These are phyloP conservation scores for Tragopan temminckii DNA, from an alignment of 2,797 vertebrate genomes.

Conservation along the genomic window DNA sequence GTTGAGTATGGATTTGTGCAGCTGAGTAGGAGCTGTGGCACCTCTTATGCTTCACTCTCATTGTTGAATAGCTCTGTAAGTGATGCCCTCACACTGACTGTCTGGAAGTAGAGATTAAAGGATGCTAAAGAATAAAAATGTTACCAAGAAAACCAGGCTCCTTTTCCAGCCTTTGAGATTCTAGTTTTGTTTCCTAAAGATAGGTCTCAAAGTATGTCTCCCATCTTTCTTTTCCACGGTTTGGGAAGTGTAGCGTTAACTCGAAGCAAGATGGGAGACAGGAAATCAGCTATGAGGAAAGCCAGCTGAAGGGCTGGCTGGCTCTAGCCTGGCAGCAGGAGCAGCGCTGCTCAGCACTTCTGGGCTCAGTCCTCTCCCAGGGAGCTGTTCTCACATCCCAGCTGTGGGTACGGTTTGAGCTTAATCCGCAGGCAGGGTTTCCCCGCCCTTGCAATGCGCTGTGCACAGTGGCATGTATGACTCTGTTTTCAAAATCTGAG, in stretches of 20 bases:
- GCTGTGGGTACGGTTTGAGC: not conserved
- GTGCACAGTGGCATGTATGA: fast-evolving
- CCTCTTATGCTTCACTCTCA: not conserved
- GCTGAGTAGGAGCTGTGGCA: not conserved
- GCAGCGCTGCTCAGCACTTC: fast-evolving
- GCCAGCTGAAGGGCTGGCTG: not conserved
- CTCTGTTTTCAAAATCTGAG: not conserved
- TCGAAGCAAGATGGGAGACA: not conserved
- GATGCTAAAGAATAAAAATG: not conserved
- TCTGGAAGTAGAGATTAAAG: not conserved
- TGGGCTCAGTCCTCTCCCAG: not conserved
- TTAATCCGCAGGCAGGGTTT: not conserved
- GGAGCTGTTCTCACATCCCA: not conserved
- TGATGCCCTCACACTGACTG: fast-evolving
- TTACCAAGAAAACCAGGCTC: not conserved
- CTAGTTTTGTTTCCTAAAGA: not conserved
- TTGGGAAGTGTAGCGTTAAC: not conserved
- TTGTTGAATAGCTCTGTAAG: not conserved
- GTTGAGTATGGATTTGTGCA: not conserved
- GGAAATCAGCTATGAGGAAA: not conserved
- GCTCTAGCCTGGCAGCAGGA: not conserved
- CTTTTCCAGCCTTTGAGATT: not conserved
- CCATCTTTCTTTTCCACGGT: not conserved
- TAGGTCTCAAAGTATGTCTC: not conserved
- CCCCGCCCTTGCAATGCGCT: not conserved